Conservation (phyloP, 2,797 vertebrate species). For the Gouania willdenowi region DNA sequence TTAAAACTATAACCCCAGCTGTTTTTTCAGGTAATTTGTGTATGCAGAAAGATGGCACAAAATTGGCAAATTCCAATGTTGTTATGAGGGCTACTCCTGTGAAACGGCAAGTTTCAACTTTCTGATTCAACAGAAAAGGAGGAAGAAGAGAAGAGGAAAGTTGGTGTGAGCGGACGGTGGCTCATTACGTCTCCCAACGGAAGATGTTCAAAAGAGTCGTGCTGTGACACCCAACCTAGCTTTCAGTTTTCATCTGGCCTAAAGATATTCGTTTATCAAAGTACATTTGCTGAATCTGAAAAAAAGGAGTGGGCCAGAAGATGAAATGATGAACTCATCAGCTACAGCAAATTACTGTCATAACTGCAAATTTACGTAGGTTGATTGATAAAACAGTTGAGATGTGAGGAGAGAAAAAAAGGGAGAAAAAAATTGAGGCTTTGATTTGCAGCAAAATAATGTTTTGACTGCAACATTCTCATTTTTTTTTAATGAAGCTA, state of each 20-base stretch:
- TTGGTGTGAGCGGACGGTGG: conserved; percentile 30
- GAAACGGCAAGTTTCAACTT: conserved; percentile 30
- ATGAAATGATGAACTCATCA: conserved; percentile 44
- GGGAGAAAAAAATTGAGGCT: no score
- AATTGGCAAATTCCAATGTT: conserved; percentile 5
- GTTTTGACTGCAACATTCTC: no score
- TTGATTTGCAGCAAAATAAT: no score
- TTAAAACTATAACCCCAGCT: no score
- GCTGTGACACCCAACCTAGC: conserved; percentile 43
- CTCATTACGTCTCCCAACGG: conserved; percentile 55
- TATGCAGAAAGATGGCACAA: conserved; percentile 1
- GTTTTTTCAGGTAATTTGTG: conserved; percentile 14
- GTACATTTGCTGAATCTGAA: conserved; percentile 62
- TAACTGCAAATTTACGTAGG: no score
- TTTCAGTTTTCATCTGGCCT: conserved; percentile 69
- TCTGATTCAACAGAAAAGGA: conserved; percentile 21
- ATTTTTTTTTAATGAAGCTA: no score
- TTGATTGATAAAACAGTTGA: no score
- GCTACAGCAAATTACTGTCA: conserved; percentile 22
- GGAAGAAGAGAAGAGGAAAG: conserved; percentile 42
- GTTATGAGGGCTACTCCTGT: conserved; percentile 15
- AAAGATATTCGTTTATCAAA: conserved; percentile 76
- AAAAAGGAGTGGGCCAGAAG: conserved; percentile 49
- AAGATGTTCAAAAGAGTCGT: conserved; percentile 59
- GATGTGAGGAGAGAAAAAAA: no score